Evolutionary conservation across 2,888 invertebrate species (phyloP).

Genomic region (Argyresthia albistria): DNA sequence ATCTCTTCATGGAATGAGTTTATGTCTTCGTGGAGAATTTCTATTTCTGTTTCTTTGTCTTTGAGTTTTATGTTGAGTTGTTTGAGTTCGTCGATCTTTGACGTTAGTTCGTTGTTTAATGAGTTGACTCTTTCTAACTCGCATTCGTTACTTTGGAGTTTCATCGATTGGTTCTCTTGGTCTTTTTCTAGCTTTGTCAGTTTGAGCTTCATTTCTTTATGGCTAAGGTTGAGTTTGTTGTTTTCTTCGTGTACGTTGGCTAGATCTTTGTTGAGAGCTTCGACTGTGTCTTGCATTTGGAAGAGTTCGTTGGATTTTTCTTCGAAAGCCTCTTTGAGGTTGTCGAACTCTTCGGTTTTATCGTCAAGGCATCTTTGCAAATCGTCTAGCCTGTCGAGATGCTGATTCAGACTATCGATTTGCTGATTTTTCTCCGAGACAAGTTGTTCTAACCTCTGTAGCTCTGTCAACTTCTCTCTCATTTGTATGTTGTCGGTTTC

Average conservation of each 20-base stretch:
- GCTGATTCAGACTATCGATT: constrained; percentile 63
- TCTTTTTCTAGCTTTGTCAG: constrained; percentile 57
- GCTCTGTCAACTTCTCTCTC: constrained; percentile 55
- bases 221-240: constrained; percentile 36
- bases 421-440: constrained; percentile 70
- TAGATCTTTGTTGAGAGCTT: constrained; percentile 43
- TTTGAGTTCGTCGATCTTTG: constrained; percentile 55
- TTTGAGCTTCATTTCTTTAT: constrained; percentile 48
- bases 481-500: constrained; percentile 59
- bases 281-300: constrained; percentile 47
- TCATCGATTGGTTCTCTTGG: constrained; percentile 52
- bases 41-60: constrained; percentile 69
- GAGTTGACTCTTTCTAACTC: constrained; percentile 48
- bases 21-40: constrained; percentile 65
- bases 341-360: constrained; percentile 59
- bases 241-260: constrained; percentile 54
- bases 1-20: constrained; percentile 65
- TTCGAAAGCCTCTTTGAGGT: constrained; percentile 57
- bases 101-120: constrained; percentile 44
- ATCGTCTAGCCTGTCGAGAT: constrained; percentile 58
- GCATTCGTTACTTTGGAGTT: constrained; percentile 46
- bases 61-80: constrained; percentile 50
- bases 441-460: constrained; percentile 64
- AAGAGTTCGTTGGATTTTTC: constrained; percentile 54
- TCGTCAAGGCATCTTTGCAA: constrained; percentile 63